Evolutionary conservation across 2,113 vertebrate genomes (phyloP).

Genomic region (Tragulus kanchil): DNA sequence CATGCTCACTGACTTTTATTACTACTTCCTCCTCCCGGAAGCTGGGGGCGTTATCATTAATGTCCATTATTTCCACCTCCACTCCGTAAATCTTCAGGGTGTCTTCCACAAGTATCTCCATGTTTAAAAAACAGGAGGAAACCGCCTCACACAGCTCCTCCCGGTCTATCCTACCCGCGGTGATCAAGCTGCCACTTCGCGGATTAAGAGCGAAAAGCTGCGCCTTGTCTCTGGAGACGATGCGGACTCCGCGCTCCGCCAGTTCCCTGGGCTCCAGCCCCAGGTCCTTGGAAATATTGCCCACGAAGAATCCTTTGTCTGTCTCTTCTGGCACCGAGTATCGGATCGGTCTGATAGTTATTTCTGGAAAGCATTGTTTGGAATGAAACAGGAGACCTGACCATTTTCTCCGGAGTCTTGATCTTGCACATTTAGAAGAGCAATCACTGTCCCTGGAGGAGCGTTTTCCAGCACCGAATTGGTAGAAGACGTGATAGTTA

Average conservation of each 20-base stretch:
- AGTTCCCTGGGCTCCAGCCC: slow-evolving; percentile 87
- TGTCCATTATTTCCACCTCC: slow-evolving; percentile 90
- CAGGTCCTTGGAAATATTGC: slow-evolving; percentile 90
- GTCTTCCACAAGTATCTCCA: slow-evolving; percentile 90
- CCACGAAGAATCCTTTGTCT: slow-evolving; percentile 87
- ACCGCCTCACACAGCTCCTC: slow-evolving; percentile 88
- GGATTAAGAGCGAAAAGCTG: slow-evolving; percentile 82
- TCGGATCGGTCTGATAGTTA: too few relatives aligned
- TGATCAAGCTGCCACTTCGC: slow-evolving; percentile 80
- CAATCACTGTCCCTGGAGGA: slow-evolving; percentile 89
- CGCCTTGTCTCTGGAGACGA: slow-evolving; percentile 83
- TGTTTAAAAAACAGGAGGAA: slow-evolving; percentile 86
- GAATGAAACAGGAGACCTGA: slow-evolving; percentile 88
- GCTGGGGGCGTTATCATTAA: slow-evolving; percentile 91
- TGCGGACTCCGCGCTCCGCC: slow-evolving; percentile 85
- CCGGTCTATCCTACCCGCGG: slow-evolving; percentile 85
- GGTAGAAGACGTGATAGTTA: slow-evolving; percentile 90
- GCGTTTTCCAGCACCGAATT: slow-evolving; percentile 90
- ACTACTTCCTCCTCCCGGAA: slow-evolving; percentile 88
- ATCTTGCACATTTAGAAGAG: slow-evolving; percentile 91
- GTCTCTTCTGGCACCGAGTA: slow-evolving; percentile 82
- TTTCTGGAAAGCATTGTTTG: too few relatives aligned
- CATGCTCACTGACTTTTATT: slow-evolving; percentile 91
- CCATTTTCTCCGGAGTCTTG: slow-evolving; percentile 91
- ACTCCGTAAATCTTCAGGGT: slow-evolving; percentile 91